These are phyloP conservation scores for Indicator maculatus DNA, from an alignment of 2,113 vertebrate genomes.

Conservation along the genomic window DNA sequence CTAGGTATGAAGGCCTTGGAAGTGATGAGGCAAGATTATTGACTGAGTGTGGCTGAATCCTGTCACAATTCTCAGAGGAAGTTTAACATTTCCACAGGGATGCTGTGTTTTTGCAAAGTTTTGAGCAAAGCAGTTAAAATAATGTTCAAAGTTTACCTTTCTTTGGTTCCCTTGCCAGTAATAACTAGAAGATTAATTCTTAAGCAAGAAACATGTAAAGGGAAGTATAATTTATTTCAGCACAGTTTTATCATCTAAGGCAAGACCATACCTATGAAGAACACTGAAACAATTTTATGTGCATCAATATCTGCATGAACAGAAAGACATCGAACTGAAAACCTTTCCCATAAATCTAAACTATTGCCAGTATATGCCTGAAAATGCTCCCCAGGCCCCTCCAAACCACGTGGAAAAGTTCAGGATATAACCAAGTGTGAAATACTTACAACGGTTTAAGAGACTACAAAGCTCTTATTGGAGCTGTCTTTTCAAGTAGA, in stretches of 20 bases:
- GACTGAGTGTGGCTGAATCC: background rate
- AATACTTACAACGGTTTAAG: background rate
- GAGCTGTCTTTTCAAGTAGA: background rate
- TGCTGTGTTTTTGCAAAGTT: background rate
- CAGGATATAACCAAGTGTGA: background rate
- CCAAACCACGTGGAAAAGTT: background rate
- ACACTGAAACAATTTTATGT: background rate
- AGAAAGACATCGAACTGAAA: background rate
- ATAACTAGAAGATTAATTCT: background rate
- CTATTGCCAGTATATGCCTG: background rate
- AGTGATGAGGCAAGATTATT: slow-evolving; percentile 21
- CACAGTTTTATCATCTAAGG: background rate
- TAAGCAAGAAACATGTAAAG: background rate
- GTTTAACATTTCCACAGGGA: background rate
- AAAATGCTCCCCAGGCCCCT: background rate
- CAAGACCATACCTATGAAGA: background rate
- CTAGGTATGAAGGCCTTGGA: slow-evolving; percentile 16
- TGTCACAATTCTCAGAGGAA: slow-evolving; percentile 4
- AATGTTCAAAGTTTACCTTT: background rate
- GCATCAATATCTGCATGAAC: background rate
- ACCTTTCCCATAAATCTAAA: background rate
- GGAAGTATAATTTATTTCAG: background rate
- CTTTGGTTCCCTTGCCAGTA: background rate
- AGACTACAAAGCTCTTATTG: background rate
- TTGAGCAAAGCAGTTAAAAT: background rate